These are phyloP conservation scores for Mechanitis messenoides DNA, from an alignment of 2,888 invertebrate species.

Conservation along the genomic window DNA sequence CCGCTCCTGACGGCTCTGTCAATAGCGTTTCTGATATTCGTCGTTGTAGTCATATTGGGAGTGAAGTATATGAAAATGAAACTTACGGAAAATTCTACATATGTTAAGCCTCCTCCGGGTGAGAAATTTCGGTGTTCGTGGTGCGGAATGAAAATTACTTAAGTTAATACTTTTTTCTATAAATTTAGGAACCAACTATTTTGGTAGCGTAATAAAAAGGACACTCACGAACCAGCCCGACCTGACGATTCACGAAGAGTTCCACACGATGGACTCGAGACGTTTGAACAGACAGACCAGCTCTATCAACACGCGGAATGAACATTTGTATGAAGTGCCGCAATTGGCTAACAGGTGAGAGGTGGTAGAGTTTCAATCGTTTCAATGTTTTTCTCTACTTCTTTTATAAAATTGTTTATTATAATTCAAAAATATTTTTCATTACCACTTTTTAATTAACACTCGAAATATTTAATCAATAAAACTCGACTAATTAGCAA, in stretches of 20 bases:
- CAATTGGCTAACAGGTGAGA: conserved; percentile 74
- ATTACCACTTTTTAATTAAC: not conserved
- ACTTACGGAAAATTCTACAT: conserved; percentile 61
- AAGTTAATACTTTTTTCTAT: not conserved
- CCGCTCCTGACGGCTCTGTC: conserved; percentile 60
- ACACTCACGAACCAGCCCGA: conserved; percentile 88
- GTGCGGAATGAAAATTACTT: too few species aligned
- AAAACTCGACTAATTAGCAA: not conserved
- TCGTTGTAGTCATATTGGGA: conserved; percentile 61
- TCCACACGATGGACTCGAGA: conserved; percentile 86
- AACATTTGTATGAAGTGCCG: conserved; percentile 92
- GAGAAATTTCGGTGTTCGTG: conserved; percentile 21
- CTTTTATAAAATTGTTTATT: too few species aligned
- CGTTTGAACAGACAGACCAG: conserved; percentile 54
- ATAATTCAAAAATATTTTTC: not conserved
- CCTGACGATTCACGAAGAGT: conserved; percentile 82
- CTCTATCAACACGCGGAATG: conserved; percentile 81
- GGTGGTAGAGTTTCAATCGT: not conserved
- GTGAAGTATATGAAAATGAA: conserved; percentile 69
- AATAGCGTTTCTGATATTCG: conserved; percentile 64
- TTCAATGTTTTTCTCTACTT: too few species aligned
- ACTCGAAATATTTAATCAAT: not conserved
- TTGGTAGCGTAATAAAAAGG: conserved; percentile 89
- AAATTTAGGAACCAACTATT: conserved; percentile 79
- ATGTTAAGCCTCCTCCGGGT: conserved; percentile 67